Conservation (phyloP, 1,140 invertebrate species). For the Neotoxoptera formosana region DNA sequence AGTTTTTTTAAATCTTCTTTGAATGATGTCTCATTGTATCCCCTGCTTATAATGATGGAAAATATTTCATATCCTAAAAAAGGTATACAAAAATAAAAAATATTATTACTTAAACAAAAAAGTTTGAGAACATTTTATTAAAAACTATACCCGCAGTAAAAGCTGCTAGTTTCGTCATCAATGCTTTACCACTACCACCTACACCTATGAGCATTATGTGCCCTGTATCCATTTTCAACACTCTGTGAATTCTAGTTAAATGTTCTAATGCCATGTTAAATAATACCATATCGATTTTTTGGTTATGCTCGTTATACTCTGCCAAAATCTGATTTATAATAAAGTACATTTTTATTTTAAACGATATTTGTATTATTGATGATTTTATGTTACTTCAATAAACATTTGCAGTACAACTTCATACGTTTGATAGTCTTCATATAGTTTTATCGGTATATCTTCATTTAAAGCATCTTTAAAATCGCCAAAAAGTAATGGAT, state of each 20-base stretch:
- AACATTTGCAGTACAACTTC: slow-evolving; percentile 84
- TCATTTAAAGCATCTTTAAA: slow-evolving; percentile 84
- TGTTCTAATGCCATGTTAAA: slow-evolving; percentile 92
- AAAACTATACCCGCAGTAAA: slow-evolving; percentile 71
- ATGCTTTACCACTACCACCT: slow-evolving; percentile 84
- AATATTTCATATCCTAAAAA: slow-evolving; percentile 76
- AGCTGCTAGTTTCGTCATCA: slow-evolving; percentile 74
- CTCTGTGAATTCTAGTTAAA: slow-evolving; percentile 82
- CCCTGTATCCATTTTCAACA: slow-evolving; percentile 81
- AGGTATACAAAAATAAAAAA: background rate
- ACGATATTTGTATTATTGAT: background rate
- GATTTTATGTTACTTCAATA: slow-evolving; percentile 72
- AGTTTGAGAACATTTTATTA: background rate
- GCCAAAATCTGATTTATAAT: slow-evolving; percentile 74
- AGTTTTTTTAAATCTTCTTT: slow-evolving; percentile 85
- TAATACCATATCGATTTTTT: slow-evolving; percentile 79
- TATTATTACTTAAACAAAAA: background rate
- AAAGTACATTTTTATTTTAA: background rate
- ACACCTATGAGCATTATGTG: slow-evolving; percentile 86
- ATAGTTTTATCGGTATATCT: slow-evolving; percentile 74
- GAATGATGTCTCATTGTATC: slow-evolving; percentile 83
- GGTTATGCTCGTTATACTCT: slow-evolving; percentile 78
- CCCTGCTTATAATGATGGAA: slow-evolving; percentile 80
- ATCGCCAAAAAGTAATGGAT: slow-evolving; percentile 88
- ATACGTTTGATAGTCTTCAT: slow-evolving; percentile 89